Base-by-base conservation (phyloP, 2,888 invertebrate species). In the Harpalus rubripes region DNA sequence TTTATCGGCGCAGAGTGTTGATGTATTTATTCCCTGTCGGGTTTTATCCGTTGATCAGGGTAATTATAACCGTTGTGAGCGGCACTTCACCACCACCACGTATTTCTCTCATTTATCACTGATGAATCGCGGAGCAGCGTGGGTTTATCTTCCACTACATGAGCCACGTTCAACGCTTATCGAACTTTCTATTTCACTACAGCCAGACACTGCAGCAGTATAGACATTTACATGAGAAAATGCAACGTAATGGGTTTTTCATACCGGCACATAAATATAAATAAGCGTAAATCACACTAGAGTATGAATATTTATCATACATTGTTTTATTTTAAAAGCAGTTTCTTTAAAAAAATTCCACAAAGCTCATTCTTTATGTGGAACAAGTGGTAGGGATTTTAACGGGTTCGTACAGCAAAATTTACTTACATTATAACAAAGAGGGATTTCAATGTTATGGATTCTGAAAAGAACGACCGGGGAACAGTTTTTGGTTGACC, bases 71-170 rank as follows among this genome's bases (percentile, higher is more conserved):
- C 44, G 44, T 52, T 52, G 10, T 8, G 44, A 52, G 44, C 44
- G 44, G 44, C 12, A 52, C 32, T 32, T 32, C 65, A 26, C 26
- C 65, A 26, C 22, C 32, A 6, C 68, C 68, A 68, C 68, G 68
- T 68, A 68, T 68, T 68, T 68, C 68, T 15, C 39, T 41, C 68
- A 68, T 68, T 68, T 68, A 68, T 68, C 68, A 68, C 68, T 68
- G 68, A 68, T 68, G 26, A 68, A 26, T 65, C 65, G 22, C 18
- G 10, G 18, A 59, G 59, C 18, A 18, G 65, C 32, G 26, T n/a
- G 26, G 26, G 68, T 68, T 68, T 68, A 68, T 68, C 68, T 68
- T 68, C 32, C 68, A 68, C 44, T 52, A 52, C 44, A 52, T 52
- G 44, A 52, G 44, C 12, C 44, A 12, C 44, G 44, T 12, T 52